Evolutionary conservation across 2,888 invertebrate species (phyloP), one percentile per base, ranked within the genome.

Genomic region (Pammene aurita): DNA sequence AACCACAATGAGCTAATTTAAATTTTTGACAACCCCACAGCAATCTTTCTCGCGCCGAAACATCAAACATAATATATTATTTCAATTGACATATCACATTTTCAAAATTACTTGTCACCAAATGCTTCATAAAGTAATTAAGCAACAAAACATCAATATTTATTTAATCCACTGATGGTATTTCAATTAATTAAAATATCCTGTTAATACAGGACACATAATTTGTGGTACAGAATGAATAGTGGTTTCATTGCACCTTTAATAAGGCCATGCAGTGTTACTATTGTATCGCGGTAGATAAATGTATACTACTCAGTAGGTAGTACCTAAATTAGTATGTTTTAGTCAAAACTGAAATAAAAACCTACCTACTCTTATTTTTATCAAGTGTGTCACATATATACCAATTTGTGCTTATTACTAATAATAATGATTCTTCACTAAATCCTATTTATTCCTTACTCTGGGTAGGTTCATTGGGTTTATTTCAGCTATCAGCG

Each of bases 161-260:
- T 77, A 77, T 80, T 77, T 69, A 75, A 77, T 74, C 72, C 72
- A 78, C 63, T 77, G 75, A 74, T 76, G 73, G 71, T 74, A 76
- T 83, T 80, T 78, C 76, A 76, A 80, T 81, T 80, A 80, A 80
- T 79, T 82, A 80, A 76, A 76, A 79, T 79, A 75, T 78, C 73
- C 76, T 72, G 73, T 75, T 72, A 73, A 72, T 74, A 73, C 71
- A 68, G 73, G 56, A 9, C 44, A 60, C 78, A 77, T 77, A 74
- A 75, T 75, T 73, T 78, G 76, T 70, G 75, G 76, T 75, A 64
- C 66, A 71, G 50, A 34, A 38, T 58, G 52, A 58, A 41, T 16
- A 57, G 26, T 48, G 48, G 26, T 50, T 65, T n/a, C 26, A 26
- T 4, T 26, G 11, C 18, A 18, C 26, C 26, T 42, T 42, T 10